Conservation (phyloP, 2,113 vertebrate species). For the Ptyas mucosa region DNA sequence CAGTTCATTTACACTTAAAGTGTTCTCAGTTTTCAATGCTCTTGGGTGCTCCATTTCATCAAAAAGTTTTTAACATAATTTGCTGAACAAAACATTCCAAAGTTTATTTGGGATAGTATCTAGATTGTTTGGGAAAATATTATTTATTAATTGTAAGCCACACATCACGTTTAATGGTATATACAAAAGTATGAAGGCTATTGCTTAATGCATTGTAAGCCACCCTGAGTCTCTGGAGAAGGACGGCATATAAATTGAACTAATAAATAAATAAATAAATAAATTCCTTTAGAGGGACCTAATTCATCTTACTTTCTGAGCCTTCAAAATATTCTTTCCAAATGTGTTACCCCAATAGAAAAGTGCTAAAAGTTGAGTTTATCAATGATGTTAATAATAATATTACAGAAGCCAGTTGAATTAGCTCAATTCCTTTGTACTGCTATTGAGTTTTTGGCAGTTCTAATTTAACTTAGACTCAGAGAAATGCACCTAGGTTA, state of each 20-base stretch:
- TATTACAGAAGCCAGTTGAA: background rate
- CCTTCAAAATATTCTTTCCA: background rate
- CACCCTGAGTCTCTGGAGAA: too few species aligned
- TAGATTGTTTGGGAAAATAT: background rate
- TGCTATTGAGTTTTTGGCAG: background rate
- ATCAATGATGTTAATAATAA: background rate
- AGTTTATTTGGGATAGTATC: background rate
- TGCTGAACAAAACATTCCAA: background rate
- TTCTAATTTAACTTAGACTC: background rate
- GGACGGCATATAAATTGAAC: too few species aligned
- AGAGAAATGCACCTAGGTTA: background rate
- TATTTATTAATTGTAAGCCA: background rate
- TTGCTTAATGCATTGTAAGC: too few species aligned
- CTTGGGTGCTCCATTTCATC: conserved; percentile 14
- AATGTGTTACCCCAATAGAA: background rate
- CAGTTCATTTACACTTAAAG: conserved; percentile 37
- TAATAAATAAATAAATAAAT: too few species aligned
- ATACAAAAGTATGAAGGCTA: too few species aligned
- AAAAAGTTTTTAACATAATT: background rate
- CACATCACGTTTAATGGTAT: background rate
- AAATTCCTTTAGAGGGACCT: background rate
- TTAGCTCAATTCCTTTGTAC: background rate
- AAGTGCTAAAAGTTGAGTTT: background rate
- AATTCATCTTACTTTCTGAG: background rate
- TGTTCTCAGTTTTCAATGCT: background rate